Evolutionary conservation across 2,113 vertebrate species (phyloP), one percentile per base, ranked within the genome.

Genomic region (Rhinogobius similis): DNA sequence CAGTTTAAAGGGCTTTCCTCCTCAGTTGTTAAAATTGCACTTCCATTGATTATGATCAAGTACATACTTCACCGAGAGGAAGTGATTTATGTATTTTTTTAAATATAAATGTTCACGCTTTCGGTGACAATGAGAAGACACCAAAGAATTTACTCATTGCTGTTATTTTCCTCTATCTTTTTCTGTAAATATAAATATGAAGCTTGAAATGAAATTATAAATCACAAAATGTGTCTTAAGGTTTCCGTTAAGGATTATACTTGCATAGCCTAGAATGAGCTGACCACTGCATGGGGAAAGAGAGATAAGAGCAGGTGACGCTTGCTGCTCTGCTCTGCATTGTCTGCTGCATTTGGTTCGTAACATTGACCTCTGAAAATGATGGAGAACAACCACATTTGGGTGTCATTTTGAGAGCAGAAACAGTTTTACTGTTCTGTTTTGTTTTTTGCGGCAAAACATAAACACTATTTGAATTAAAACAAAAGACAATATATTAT

Each of bases 31-130:
- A 88, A 73, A 50, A 80, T 43, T 59, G 72, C 44, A 76, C 74
- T 75, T 76, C 76, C 77, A 72, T 75, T 82, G 81, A 89, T 84
- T 75, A 78, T 78, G 77, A 83, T 80, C 58, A 72, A 77, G 76
- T 67, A 50, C 77, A 76, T 79, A 75, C 76, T 77, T 52, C 65
- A 72, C 65, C 44, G 75, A 77, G 56, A 68, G 20, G 29, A 72
- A 72, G 78, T 81, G 76, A 84, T 78, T 61, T 55, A 12, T 71
- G 26, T n/a, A n/a, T n/a, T n/a, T n/a, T n/a, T n/a, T n/a, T n/a
- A n/a, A n/a, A n/a, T n/a, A 36, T 36, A 36, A 36, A 36, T 3
- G 32, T 36, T 36, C 32, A 9, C 14, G 32, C 50, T 43, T 55
- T 76, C 18, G 13, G 18, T n/a, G 23, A 52, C n/a, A 48, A 18